Evolutionary conservation across 1,140 invertebrate species (phyloP), one percentile per base, ranked within the genome.

Genomic region (Hyposmocoma kahamanoa): DNA sequence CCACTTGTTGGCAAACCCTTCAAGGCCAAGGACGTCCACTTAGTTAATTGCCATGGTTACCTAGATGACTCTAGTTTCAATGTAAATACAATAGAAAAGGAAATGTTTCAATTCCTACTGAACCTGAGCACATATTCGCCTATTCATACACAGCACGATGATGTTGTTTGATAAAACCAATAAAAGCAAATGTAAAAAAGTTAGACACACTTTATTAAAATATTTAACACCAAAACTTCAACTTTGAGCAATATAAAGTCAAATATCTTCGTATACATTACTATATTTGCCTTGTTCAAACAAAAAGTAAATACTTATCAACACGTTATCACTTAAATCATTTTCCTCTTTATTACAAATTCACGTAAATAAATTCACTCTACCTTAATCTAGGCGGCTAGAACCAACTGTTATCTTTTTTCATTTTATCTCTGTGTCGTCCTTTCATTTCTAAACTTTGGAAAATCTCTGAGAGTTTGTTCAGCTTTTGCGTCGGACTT

Each of bases 381-480:
- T 56, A 19, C 21, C 50, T 62, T 59, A 61, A 24, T 22, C 47
- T 55, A 55, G 32, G 22, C 32, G 42, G 32, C 42, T 63, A 84
- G 59, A 85, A 85, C 82, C 82, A 85, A 64, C 74, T 83, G 55
- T 85, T 85, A 56, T 85, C 82, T 42, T 82, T 83, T 57, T 82
- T 81, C 60, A 81, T 67, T 52, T 58, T 79, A 13, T 82, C 76
- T 53, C 75, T 65, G 26, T 74, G 65, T 19, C 72, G 57, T 9
- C 76, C 76, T 20, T 72, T 76, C 66, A 82, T 69, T 18, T 85
- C 79, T 1, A 84, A 55, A 20, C 49, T 65, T 60, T 84, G 76
- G 44, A 85, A 85, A 42, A 84, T 82, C 55, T 85, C 82, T 0
- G 82, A 71, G 0, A 85, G 39, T 22, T 82, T 75, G 32, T 73